Evolutionary conservation across 2,888 invertebrate genomes (phyloP).

Genomic region (Odontomyia ornata): DNA sequence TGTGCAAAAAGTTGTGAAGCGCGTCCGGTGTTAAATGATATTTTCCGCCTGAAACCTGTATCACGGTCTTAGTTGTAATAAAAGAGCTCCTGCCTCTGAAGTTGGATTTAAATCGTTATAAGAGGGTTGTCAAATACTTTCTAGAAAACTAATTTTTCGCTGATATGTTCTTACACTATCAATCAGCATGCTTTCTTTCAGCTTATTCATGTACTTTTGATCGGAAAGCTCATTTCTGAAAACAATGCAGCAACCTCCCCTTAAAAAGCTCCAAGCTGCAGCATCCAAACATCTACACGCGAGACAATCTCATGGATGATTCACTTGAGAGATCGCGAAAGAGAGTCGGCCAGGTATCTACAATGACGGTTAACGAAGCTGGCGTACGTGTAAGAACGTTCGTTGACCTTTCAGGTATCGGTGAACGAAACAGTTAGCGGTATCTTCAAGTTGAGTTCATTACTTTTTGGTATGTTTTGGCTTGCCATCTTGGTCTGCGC

Average conservation of each 20-base stretch:
- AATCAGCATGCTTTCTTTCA: no score
- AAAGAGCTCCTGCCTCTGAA: no score
- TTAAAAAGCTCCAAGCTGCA: not conserved
- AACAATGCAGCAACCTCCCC: not conserved
- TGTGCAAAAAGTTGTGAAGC: not conserved
- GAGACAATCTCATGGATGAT: not conserved
- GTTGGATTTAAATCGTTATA: no score
- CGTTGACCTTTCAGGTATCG: conserved; percentile 53
- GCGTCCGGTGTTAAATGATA: not conserved
- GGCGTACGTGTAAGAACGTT: conserved; percentile 54
- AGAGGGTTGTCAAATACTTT: no score
- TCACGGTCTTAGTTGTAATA: no score
- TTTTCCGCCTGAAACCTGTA: not conserved
- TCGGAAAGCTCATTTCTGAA: no score
- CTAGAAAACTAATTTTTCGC: no score
- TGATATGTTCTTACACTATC: no score
- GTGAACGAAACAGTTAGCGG: conserved; percentile 54
- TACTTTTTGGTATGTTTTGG: conserved; percentile 49
- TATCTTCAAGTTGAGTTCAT: conserved; percentile 53
- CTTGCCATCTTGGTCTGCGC: conserved; percentile 37
- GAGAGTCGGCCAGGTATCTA: conserved; percentile 23
- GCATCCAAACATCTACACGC: conserved; percentile 1
- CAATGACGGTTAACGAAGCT: conserved; percentile 49
- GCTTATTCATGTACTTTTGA: no score
- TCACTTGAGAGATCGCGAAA: not conserved